Evolutionary conservation across 2,113 vertebrate species (phyloP).

Genomic region (Dasypus novemcinctus): DNA sequence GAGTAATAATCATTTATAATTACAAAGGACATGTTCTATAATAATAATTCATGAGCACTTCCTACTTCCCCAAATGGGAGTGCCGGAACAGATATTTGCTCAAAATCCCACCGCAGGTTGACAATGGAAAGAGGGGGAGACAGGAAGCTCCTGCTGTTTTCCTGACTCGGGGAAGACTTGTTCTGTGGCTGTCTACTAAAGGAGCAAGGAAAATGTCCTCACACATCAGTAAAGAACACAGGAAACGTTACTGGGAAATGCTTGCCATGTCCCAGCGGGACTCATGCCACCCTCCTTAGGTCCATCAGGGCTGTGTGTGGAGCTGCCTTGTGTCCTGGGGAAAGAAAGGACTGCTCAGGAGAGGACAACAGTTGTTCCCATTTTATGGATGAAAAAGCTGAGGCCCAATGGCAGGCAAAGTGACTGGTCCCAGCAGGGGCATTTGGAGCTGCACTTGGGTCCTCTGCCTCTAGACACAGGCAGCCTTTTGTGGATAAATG

Average conservation of each 20-base stretch:
- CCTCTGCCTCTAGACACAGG: background rate
- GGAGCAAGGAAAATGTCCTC: background rate
- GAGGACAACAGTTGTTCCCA: too few species aligned
- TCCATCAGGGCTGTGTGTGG: background rate
- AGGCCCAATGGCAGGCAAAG: background rate
- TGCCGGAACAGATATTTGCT: background rate
- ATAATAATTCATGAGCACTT: background rate
- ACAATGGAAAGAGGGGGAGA: background rate
- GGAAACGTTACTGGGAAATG: background rate
- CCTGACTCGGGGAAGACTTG: background rate
- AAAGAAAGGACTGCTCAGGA: background rate
- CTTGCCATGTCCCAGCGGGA: background rate
- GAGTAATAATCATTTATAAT: background rate
- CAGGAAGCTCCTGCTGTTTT: background rate
- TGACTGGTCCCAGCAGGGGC: too few species aligned
- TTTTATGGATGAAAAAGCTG: background rate
- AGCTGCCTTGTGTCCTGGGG: background rate
- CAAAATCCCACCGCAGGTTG: background rate
- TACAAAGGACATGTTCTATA: background rate
- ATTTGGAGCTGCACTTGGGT: background rate
- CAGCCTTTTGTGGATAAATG: background rate
- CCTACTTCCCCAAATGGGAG: background rate
- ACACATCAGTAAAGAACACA: background rate
- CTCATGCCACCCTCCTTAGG: background rate
- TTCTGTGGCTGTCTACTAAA: background rate